These are phyloP conservation scores for Phorcus lineatus DNA, from an alignment of 2,888 invertebrate genomes.

Conservation along the genomic window DNA sequence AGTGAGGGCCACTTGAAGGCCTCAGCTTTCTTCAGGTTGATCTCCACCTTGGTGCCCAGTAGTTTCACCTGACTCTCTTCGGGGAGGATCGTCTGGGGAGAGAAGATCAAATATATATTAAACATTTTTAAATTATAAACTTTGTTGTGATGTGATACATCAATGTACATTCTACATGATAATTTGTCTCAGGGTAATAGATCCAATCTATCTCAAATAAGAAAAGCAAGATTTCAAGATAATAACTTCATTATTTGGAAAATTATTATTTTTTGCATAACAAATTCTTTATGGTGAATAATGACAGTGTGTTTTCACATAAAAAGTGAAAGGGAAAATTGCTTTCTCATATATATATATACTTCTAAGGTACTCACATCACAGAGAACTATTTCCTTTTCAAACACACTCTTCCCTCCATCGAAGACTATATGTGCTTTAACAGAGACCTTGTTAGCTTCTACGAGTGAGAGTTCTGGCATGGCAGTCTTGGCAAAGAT, in stretches of 20 bases:
- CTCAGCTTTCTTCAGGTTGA: slow-evolving; percentile 91
- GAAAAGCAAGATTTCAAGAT: background rate
- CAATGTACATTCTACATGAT: background rate
- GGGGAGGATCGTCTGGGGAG: slow-evolving; percentile 84
- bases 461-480: slow-evolving; percentile 84
- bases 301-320: too few species aligned
- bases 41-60: slow-evolving; percentile 93
- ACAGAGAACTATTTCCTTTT: slow-evolving; percentile 84
- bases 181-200: background rate
- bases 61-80: slow-evolving; percentile 84
- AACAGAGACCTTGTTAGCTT: slow-evolving; percentile 89
- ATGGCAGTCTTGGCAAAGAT: slow-evolving; percentile 94
- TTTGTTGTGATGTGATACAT: background rate
- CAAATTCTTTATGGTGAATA: too few species aligned
- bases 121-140: background rate
- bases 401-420: slow-evolving; percentile 79
- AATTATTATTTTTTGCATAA: too few species aligned
- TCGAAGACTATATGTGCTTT: slow-evolving; percentile 86
- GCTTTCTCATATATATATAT: too few species aligned
- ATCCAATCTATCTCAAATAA: too few species aligned
- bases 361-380: slow-evolving; percentile 86
- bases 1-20: slow-evolving; percentile 88
- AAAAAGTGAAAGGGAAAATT: too few species aligned
- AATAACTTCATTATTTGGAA: too few species aligned
- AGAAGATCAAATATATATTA: background rate